These are phyloP conservation scores for Eulemur coronatus DNA, from an alignment of 2,797 vertebrate genomes.

Conservation along the genomic window DNA sequence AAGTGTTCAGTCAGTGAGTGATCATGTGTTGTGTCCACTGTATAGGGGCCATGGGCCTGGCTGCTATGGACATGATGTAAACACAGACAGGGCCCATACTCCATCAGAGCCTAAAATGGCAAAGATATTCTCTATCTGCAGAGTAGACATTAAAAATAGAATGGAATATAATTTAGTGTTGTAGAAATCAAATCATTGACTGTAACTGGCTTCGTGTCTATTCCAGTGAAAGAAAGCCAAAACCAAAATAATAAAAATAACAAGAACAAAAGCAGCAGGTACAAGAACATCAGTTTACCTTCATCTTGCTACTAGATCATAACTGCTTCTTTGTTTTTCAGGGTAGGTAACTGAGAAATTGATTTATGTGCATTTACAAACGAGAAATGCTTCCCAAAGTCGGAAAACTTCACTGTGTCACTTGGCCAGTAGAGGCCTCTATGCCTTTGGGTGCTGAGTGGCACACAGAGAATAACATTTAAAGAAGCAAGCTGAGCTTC, in stretches of 20 bases:
- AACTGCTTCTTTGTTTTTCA: not conserved
- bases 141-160: not conserved
- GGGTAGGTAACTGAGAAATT: not conserved
- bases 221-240: not conserved
- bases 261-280: not conserved
- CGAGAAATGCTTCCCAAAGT: not conserved
- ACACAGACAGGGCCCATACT: not conserved
- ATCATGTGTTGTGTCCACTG: fast-evolving
- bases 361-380: not conserved
- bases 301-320: not conserved
- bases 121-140: not conserved
- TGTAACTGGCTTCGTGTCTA: not conserved
- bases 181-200: not conserved
- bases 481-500: not conserved
- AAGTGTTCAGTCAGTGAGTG: not conserved
- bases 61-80: not conserved
- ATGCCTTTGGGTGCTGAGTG: not conserved
- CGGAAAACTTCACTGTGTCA: not conserved
- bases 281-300: not conserved
- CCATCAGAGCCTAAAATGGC: not conserved
- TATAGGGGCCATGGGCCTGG: not conserved
- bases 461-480: not conserved
- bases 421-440: not conserved
- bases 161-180: not conserved
- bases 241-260: not conserved